Evolutionary conservation across 2,113 vertebrate species (phyloP).

Genomic region (Mellivora capensis): DNA sequence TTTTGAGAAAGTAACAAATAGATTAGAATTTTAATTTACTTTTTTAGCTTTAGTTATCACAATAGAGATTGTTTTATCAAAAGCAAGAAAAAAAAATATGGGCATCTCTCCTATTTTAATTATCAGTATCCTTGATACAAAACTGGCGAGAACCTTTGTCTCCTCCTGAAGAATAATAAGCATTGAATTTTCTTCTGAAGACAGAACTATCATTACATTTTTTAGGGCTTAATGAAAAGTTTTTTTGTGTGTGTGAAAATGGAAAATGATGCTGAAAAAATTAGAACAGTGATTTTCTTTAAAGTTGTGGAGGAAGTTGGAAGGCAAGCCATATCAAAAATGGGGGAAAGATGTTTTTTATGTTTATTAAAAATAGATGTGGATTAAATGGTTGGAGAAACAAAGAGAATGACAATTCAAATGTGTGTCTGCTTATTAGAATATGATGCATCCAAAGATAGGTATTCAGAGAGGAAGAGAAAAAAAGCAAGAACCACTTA

Average conservation of each 20-base stretch:
- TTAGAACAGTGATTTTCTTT: background rate
- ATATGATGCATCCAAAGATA: background rate
- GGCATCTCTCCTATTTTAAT: background rate
- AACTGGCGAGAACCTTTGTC: background rate
- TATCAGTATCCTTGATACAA: background rate
- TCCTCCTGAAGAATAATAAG: background rate
- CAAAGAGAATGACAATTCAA: background rate
- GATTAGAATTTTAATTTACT: background rate
- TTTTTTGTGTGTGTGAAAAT: background rate
- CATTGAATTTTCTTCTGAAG: background rate
- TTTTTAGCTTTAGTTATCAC: background rate
- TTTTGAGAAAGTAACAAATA: background rate
- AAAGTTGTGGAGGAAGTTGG: background rate
- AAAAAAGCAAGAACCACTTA: background rate
- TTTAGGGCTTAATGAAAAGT: background rate
- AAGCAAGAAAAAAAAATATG: background rate
- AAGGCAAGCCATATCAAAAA: background rate
- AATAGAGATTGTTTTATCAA: background rate
- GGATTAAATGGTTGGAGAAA: background rate
- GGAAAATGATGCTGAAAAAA: background rate
- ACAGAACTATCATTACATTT: background rate
- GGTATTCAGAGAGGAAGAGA: background rate
- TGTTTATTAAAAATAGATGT: background rate
- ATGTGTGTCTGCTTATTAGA: background rate
- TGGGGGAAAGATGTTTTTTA: background rate